Evolutionary conservation across 2,113 vertebrate genomes (phyloP), one percentile per base, ranked within the genome.

Genomic region (Dissostichus mawsoni): DNA sequence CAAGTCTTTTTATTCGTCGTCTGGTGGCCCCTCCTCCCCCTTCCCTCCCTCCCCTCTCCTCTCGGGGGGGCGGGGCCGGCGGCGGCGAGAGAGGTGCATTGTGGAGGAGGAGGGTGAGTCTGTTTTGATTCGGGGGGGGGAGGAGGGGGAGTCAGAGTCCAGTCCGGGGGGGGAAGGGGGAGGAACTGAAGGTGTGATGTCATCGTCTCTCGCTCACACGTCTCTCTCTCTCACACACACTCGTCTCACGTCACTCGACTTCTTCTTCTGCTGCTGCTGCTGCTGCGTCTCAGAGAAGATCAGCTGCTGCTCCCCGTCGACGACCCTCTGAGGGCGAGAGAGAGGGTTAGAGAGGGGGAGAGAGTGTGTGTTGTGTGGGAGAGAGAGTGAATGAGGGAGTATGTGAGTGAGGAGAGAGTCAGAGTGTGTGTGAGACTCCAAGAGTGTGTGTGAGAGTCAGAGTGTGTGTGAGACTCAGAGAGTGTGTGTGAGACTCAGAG

Each of bases 201-300:
- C 96, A 96, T 96, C 95, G 93, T 97, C 96, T 97, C 94, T 96
- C 95, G 92, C 96, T 95, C 96, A 96, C 96, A 82, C 96, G 91
- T 96, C 94, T 95, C 95, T 96, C 95, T 74, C 87, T 66, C 95
- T 95, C 84, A 51, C 96, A 95, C 90, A 95, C 97, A 96, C 84
- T 78, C 85, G 57, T 73, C 74, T 77, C 81, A 44, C 20, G n/a
- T 64, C 68, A 36, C 72, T 62, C 77, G 94, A 92, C 96, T 96
- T 96, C 96, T 93, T 88, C 89, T 90, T 80, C 81, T 33, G 2
- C 20, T 20, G 20, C 25, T 29, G 3, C 25, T 29, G 2, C 25
- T 29, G 25, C 36, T 36, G 36, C 36, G 36, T 36, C 36, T 36
- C 36, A 36, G 36, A 36, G 36, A 36, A 36, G 36, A 36, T 36